Evolutionary conservation across 2,797 vertebrate species (phyloP), one percentile per base, ranked within the genome.

Genomic region (Chiropotes sagulatus): DNA sequence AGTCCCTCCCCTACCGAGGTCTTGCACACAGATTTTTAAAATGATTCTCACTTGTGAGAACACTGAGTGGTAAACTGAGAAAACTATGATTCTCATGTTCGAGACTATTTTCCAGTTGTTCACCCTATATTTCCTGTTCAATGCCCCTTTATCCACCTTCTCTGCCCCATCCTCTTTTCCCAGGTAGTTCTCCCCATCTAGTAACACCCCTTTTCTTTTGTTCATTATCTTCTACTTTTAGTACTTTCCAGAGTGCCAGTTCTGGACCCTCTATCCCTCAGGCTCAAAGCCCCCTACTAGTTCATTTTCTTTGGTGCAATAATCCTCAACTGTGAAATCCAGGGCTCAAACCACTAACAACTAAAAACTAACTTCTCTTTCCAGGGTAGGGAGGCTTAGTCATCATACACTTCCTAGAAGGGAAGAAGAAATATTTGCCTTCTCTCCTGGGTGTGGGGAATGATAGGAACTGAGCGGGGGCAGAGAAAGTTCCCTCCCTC

Each of bases 381-480:
- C 10, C 24, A 58, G 83, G 8, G 9, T 30, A 17, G 28, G 41
- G 19, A 93, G n/a, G 61, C 36, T 94, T 85, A 75, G 39, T 83
- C 80, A 84, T 80, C 46, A 95, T 28, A 44, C 0, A 61, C n/a
- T 93, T 72, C 20, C 72, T 41, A 41, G 12, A 26, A 30, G 14
- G 13, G 10, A 6, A 52, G 8, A 26, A 90, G 70, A 72, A 92
- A 44, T 88, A 33, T 97, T 96, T 95, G 84, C 41, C 82, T 95
- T 96, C 36, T 48, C 36, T 85, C 5, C n/a, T 22, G 17, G 22
- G 11, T 11, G n/a, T 19, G n/a, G 48, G n/a, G 11, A 61, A 36
- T 91, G 46, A 30, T 61, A 52, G 79, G 70, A 85, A 84, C 36
- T 11, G 15, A 61, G 22, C 30, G n/a, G 88, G 24, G 58, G 36